Percentiles rank a stretch among this genome's conserved stretches.
Conservation (phyloP, 2,797 vertebrate genomes). For the Meriones psammophilus region DNA sequence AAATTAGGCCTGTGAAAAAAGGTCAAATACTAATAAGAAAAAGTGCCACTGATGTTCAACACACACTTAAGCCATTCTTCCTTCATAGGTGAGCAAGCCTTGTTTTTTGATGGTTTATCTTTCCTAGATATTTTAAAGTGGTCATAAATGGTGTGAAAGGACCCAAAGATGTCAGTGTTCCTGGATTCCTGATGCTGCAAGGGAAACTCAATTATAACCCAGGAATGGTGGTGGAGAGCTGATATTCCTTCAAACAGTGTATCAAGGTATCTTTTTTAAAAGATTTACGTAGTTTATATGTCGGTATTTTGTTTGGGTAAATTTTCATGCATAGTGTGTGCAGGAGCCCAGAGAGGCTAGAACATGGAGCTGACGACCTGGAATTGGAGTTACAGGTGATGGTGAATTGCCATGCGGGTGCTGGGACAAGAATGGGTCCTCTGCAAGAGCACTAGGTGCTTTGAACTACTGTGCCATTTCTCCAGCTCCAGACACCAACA, state of each 20-base stretch:
- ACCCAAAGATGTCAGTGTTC: background rate
- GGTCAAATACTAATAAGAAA: background rate
- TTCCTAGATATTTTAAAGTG: background rate
- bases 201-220: background rate
- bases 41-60: background rate
- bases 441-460: background rate
- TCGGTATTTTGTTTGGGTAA: background rate
- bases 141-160: background rate
- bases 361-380: background rate
- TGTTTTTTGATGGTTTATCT: slow-evolving; percentile 46
- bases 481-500: background rate
- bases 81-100: background rate
- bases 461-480: background rate
- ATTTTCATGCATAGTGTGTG: background rate
- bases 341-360: background rate
- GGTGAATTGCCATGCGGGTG: background rate
- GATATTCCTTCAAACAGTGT: background rate
- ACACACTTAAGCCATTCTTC: background rate
- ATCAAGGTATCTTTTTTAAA: background rate
- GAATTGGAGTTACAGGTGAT: background rate
- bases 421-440: background rate
- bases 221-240: background rate
- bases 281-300: background rate
- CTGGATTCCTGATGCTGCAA: background rate
- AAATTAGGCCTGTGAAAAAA: background rate